Evolutionary conservation across 2,888 invertebrate genomes (phyloP).

Genomic region (Drosophila birchii): DNA sequence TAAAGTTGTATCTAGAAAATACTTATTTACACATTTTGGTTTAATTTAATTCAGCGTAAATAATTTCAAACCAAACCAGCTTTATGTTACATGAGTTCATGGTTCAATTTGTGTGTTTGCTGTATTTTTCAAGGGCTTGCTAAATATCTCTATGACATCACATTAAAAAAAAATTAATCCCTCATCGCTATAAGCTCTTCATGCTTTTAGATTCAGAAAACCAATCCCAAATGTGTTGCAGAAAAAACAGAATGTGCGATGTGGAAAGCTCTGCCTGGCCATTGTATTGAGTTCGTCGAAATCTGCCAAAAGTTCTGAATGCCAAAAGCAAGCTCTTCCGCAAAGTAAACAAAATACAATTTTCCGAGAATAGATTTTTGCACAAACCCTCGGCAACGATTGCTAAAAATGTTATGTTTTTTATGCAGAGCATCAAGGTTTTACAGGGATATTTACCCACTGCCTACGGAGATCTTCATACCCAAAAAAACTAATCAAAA

Average conservation of each 20-base stretch:
- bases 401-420: background rate
- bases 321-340: constrained; percentile 21
- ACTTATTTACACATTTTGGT: background rate
- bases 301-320: constrained; percentile 3
- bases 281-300: constrained; percentile 8
- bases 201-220: background rate
- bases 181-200: background rate
- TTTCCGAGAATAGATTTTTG: constrained; percentile 19
- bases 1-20: background rate
- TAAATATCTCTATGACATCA: background rate
- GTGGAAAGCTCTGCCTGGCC: background rate
- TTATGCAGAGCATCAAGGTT: constrained; percentile 2
- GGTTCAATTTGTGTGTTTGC: background rate
- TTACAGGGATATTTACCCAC: background rate
- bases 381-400: background rate
- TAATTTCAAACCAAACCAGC: background rate
- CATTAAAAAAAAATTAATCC: constrained; percentile 9
- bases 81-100: background rate
- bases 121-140: background rate
- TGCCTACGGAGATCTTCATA: background rate
- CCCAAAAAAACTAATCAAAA: constrained; percentile 26
- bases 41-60: background rate
- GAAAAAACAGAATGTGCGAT: background rate
- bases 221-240: constrained; percentile 1
- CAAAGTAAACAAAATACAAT: constrained; percentile 16